These are phyloP conservation scores for Eueremaeus valkanovi DNA, from an alignment of 2,888 invertebrate species.

Conservation along the genomic window DNA sequence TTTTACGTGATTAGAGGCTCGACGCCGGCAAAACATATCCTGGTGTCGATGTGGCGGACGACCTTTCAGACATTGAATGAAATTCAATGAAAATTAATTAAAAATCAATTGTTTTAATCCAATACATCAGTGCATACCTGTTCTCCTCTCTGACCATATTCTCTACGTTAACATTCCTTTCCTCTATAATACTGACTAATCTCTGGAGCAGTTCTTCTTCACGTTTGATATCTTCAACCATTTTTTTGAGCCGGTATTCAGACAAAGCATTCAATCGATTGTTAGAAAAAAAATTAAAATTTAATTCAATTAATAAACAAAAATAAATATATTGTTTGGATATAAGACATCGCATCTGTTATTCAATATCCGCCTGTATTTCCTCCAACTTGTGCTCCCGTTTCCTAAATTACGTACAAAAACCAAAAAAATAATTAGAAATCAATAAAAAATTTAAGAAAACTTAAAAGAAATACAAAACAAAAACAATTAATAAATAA, in stretches of 20 bases:
- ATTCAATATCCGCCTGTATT: slow-evolving; percentile 86
- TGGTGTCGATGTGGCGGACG: background rate
- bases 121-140: slow-evolving; percentile 49
- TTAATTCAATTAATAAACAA: too few relatives aligned
- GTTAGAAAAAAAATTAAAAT: too few relatives aligned
- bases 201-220: slow-evolving; percentile 75
- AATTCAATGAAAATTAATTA: background rate
- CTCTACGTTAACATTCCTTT: slow-evolving; percentile 84
- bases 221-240: slow-evolving; percentile 74
- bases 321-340: slow-evolving; percentile 63
- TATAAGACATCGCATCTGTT: slow-evolving; percentile 81
- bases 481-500: too few relatives aligned
- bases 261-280: background rate
- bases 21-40: slow-evolving; percentile 11
- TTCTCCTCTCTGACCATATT: slow-evolving; percentile 58
- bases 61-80: slow-evolving; percentile 7
- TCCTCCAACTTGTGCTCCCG: slow-evolving; percentile 84
- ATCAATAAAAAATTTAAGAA: too few relatives aligned
- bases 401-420: slow-evolving; percentile 58
- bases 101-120: slow-evolving; percentile 18
- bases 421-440: too few relatives aligned
- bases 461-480: too few relatives aligned
- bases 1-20: slow-evolving; percentile 54
- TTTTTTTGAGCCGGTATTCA: slow-evolving; percentile 51
- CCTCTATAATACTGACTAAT: slow-evolving; percentile 70